Conservation (phyloP, 2,113 vertebrate species). For the Cervus canadensis region DNA sequence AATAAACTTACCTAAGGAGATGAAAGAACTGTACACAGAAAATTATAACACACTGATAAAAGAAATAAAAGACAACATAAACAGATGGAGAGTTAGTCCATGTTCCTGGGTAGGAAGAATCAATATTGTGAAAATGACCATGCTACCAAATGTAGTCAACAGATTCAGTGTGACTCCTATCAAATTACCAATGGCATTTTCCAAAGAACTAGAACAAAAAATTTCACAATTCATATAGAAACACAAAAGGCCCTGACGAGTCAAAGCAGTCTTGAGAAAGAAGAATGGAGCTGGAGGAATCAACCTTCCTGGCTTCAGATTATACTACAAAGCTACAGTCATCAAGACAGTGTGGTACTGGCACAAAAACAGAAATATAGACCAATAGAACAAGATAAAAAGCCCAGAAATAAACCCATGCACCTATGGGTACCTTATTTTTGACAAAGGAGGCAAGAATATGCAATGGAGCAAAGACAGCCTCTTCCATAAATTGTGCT, state of each 20-base stretch:
- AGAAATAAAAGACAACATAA: not conserved
- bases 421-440: not conserved
- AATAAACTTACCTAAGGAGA: not conserved
- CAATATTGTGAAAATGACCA: not conserved
- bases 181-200: not conserved
- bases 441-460: not conserved
- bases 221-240: not conserved
- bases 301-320: not conserved
- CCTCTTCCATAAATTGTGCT: not conserved
- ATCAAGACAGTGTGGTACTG: not conserved
- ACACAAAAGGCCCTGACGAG: not conserved
- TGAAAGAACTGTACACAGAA: not conserved
- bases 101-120: not conserved
- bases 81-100: not conserved
- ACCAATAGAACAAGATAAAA: not conserved
- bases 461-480: not conserved
- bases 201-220: not conserved
- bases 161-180: not conserved
- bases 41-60: not conserved
- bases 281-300: not conserved
- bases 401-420: not conserved
- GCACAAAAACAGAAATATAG: not conserved
- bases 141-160: not conserved
- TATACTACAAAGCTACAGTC: not conserved
- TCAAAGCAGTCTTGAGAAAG: not conserved